Evolutionary conservation across 2,888 invertebrate genomes (phyloP).

Genomic region (Eudasyphora cyanicolor): DNA sequence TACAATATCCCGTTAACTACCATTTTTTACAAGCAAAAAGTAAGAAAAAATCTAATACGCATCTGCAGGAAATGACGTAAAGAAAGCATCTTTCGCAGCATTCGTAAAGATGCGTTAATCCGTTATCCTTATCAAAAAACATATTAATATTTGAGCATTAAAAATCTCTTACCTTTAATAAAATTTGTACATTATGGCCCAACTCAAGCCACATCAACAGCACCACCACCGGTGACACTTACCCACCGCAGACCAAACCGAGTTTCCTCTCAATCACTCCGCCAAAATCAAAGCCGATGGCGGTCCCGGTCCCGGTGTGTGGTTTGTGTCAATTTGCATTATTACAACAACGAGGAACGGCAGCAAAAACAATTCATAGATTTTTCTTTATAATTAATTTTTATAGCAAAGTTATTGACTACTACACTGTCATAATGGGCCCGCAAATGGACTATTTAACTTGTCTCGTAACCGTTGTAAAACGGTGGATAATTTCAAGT

Average conservation of each 20-base stretch:
- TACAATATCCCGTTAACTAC: too few relatives aligned
- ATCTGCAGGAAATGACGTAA: background rate
- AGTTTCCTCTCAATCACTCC: background rate
- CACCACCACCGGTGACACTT: background rate
- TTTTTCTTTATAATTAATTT: conserved; percentile 63
- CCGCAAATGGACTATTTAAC: conserved; percentile 60
- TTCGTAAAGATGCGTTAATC: conserved; percentile 1
- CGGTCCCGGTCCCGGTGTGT: background rate
- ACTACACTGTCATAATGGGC: conserved; percentile 58
- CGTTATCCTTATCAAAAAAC: conserved; percentile 17
- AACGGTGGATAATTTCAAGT: conserved; percentile 42
- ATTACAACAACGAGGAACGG: conserved; percentile 11
- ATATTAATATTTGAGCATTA: conserved; percentile 22
- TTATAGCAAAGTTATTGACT: conserved; percentile 62
- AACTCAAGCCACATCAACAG: background rate
- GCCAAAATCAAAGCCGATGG: too few relatives aligned
- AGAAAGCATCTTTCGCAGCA: background rate
- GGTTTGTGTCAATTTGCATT: conserved; percentile 28
- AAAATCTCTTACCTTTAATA: conserved; percentile 25
- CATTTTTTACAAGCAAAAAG: too few relatives aligned
- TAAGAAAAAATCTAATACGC: background rate
- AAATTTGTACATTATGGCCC: conserved; percentile 12
- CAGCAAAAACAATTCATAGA: conserved; percentile 42
- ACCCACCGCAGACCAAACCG: background rate
- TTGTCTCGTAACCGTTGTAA: conserved; percentile 58